phyloP scores from a whole-genome alignment of 1,140 invertebrate species.

The Ridgeia piscesae region DNA sequence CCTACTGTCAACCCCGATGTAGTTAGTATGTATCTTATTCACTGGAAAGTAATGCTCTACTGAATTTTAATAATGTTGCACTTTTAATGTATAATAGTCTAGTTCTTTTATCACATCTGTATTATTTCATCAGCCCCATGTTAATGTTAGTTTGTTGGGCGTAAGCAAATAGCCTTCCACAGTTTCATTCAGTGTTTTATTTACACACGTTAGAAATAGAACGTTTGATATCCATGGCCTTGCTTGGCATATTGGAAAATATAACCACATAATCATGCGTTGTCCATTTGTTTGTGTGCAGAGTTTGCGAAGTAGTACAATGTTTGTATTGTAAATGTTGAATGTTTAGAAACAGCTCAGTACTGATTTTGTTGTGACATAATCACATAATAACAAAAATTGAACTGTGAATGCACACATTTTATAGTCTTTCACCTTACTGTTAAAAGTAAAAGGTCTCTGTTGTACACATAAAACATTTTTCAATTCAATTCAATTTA shows the following conservation, averaged over 20 bases:
- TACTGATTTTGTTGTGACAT: not conserved
- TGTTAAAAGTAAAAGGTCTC: too few relatives aligned
- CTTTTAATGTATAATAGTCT: not conserved
- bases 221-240: not conserved
- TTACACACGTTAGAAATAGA: too few relatives aligned
- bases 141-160: not conserved
- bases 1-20: not conserved
- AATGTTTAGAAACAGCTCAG: not conserved
- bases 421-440: too few relatives aligned
- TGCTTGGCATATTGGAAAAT: not conserved
- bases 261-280: not conserved
- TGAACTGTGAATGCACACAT: not conserved
- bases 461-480: too few relatives aligned
- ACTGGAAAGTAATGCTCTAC: not conserved
- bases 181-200: not conserved
- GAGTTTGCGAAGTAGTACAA: not conserved
- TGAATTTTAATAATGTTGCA: not conserved
- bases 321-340: not conserved
- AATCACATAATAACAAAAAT: not conserved
- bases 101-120: not conserved
- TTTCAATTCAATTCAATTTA: too few relatives aligned
- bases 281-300: not conserved
- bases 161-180: not conserved
- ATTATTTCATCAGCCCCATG: not conserved
- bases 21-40: not conserved